These are phyloP conservation scores for Sebastes iracundus DNA, from an alignment of 2,797 vertebrate species.

Conservation along the genomic window DNA sequence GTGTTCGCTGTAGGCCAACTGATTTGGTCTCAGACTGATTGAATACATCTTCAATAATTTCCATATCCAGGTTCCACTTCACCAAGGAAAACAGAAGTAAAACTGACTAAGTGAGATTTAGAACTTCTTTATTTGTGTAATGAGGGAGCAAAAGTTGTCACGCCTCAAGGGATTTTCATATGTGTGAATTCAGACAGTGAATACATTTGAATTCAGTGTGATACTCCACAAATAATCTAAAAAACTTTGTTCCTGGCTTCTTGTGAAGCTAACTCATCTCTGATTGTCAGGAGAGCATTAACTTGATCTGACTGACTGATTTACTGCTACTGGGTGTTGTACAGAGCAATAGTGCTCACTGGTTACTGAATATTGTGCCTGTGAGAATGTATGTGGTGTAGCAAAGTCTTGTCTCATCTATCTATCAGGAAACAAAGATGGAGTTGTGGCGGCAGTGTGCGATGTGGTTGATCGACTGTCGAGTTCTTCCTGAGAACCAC, in stretches of 20 bases:
- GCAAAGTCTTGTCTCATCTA: not conserved
- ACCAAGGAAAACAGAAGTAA: not conserved
- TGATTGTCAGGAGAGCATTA: not conserved
- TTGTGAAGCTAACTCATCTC: not conserved
- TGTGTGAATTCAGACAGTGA: not conserved
- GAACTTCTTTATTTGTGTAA: not conserved
- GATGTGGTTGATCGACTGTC: slow-evolving; percentile 91
- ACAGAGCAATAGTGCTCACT: not conserved
- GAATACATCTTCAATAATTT: not conserved
- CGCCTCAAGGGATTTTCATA: not conserved
- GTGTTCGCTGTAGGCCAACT: not conserved
- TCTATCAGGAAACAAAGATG: slow-evolving; percentile 78
- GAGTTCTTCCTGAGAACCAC: slow-evolving; percentile 93
- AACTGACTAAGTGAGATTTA: not conserved
- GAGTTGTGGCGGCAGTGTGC: slow-evolving; percentile 94
- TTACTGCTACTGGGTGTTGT: not conserved
- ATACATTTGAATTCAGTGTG: not conserved
- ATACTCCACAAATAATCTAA: not conserved
- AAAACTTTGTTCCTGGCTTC: not conserved
- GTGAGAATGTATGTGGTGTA: not conserved
- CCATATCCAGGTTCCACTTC: not conserved
- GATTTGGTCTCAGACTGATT: not conserved
- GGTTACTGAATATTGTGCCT: not conserved
- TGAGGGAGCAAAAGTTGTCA: not conserved
- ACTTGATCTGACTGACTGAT: not conserved